Conservation (phyloP, 2,888 invertebrate genomes). For the Sthenelais limicola region DNA sequence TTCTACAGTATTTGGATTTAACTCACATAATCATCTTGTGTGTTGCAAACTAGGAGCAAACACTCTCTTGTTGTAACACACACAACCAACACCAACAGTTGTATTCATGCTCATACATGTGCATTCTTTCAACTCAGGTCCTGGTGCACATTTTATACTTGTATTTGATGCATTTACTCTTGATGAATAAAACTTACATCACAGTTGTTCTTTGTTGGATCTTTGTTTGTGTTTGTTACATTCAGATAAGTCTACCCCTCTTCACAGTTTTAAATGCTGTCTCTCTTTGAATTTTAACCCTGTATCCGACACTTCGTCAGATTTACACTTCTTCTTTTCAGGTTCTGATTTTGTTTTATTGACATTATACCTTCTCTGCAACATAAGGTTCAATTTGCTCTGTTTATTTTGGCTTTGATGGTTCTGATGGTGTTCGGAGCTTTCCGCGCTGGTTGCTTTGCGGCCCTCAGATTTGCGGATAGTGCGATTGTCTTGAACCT, state of each 20-base stretch:
- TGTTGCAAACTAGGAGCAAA: neutral
- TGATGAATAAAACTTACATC: constrained; percentile 17
- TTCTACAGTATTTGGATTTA: neutral
- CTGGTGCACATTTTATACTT: neutral
- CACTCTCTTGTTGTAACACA: constrained; percentile 14
- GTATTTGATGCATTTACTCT: neutral
- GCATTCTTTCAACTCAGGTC: constrained; percentile 6
- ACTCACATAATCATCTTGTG: constrained; percentile 23
- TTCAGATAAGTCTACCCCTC: neutral
- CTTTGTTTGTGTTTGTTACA: neutral
- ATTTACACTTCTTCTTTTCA: too few relatives aligned
- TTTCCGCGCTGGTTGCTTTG: too few relatives aligned
- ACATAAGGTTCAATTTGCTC: too few relatives aligned
- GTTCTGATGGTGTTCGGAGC: too few relatives aligned
- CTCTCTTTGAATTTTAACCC: neutral
- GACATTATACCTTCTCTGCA: too few relatives aligned
- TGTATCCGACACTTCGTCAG: constrained; percentile 12
- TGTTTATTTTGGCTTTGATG: too few relatives aligned
- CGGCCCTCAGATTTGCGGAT: too few relatives aligned
- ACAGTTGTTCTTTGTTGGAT: neutral
- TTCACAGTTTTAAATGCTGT: neutral
- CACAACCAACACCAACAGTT: constrained; percentile 13
- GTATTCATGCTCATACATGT: neutral
- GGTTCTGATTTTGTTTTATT: too few relatives aligned
- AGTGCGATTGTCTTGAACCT: too few relatives aligned